Conservation (phyloP, 2,888 invertebrate species). For the Erynnis tages region DNA sequence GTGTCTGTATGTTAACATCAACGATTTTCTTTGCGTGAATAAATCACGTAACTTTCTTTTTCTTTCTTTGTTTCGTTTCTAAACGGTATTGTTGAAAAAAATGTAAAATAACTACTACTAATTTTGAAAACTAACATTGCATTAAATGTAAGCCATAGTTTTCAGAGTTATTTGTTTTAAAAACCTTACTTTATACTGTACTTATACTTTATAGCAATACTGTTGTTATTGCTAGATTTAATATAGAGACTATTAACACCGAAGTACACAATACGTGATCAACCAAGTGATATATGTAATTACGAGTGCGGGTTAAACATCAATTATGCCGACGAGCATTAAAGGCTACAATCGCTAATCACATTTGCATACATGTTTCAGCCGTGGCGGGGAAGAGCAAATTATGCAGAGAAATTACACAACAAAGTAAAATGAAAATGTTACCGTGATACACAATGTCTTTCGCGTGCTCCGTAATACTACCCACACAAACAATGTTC, state of each 20-base stretch:
- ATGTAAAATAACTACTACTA: too few relatives aligned
- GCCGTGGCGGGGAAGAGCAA: conserved; percentile 40
- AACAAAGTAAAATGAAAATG: conserved; percentile 50
- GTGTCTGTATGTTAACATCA: too few relatives aligned
- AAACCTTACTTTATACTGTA: too few relatives aligned
- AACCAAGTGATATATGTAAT: conserved; percentile 16
- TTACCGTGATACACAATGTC: conserved; percentile 37
- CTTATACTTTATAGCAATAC: too few relatives aligned
- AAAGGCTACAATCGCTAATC: conserved; percentile 32
- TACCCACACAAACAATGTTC: conserved; percentile 1
- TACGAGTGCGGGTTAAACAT: conserved; percentile 24
- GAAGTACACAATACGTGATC: conserved; percentile 12
- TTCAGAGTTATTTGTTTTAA: too few relatives aligned
- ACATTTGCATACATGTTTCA: conserved; percentile 37
- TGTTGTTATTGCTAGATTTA: too few relatives aligned
- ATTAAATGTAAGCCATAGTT: too few relatives aligned
- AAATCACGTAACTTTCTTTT: not conserved
- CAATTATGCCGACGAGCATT: conserved; percentile 31
- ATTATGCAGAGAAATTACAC: conserved; percentile 47
- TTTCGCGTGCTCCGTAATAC: conserved; percentile 5
- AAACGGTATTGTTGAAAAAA: too few relatives aligned
- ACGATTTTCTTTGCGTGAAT: not conserved
- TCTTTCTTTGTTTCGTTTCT: too few relatives aligned
- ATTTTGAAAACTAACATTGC: too few relatives aligned
- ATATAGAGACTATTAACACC: not conserved